phyloP scores from a whole-genome alignment of 2,113 vertebrate genomes.

The Atrichornis clamosus region DNA sequence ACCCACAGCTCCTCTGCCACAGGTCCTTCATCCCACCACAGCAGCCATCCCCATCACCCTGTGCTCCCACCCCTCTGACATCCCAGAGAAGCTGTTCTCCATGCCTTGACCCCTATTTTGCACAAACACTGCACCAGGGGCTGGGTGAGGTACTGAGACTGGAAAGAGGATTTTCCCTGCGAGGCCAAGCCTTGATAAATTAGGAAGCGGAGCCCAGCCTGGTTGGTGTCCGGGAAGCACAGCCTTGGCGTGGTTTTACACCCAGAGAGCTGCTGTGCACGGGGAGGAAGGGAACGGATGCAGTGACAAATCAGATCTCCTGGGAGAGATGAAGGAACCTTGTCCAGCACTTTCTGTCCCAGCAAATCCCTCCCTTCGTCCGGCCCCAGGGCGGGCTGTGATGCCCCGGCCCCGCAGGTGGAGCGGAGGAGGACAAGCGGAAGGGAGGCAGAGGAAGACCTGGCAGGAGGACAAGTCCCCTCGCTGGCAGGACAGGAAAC shows the following conservation, averaged over 20 bases:
- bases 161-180: background rate
- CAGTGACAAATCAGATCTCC: background rate
- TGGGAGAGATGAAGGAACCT: background rate
- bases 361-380: background rate
- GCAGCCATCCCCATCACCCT: background rate
- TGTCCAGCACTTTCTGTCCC: background rate
- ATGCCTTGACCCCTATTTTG: background rate
- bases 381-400: background rate
- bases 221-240: background rate
- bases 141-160: background rate
- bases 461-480: background rate
- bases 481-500: background rate
- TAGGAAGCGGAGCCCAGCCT: background rate
- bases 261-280: accelerated
- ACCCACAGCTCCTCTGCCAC: background rate
- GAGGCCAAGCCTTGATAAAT: background rate
- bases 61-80: accelerated
- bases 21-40: background rate
- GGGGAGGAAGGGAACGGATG: background rate
- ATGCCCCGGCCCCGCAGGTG: background rate
- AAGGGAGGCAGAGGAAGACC: background rate
- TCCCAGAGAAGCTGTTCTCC: background rate
- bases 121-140: background rate
- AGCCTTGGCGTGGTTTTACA: background rate
- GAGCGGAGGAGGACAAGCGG: background rate